Evolutionary conservation across 2,888 invertebrate genomes (phyloP), one percentile per base, ranked within the genome.

Genomic region (Drosophila mercatorum): DNA sequence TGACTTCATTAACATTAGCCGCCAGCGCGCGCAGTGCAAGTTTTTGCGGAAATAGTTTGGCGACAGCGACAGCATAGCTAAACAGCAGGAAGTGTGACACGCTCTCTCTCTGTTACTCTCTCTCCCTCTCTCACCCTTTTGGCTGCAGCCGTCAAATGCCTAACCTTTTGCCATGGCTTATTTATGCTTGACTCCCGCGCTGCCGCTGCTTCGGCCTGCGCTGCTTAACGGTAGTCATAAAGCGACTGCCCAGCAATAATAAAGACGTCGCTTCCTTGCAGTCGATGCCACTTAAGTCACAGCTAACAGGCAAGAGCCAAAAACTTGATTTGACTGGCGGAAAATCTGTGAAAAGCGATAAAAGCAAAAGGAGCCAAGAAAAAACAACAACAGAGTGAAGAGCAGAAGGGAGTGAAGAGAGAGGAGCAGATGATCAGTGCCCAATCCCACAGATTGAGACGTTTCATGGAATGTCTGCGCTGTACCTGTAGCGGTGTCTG

Each of bases 341-440:
- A 88, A 84, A 84, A 84, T 89, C 84, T 89, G 72, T 82, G 84
- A 89, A 89, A 89, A 84, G 83, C 84, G 88, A 89, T 89, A 82
- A 89, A 87, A 80, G 73, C 77, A 72, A 77, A 83, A 80, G 74
- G 57, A 78, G 77, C 60, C 68, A 11, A 38, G 38, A 17, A 2
- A 52, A 2, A 14, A 38, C 3, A 53, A 38, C 6, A 22, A 52
- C 10, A 34, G 8, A 0, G n/a, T 14, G 2, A 14, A 52, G 0
- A 36, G 5, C 7, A 47, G 17, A 10, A 3, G 4, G 22, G 31
- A 34, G 31, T 7, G 2, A 6, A 6, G 31, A 31, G 4, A 36
- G 36, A 1, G 10, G 49, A 10, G 31, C 6, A 17, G 31, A 17
- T n/a, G 31, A 17, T n/a, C 49, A 57, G 62, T 57, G 46, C 57